Evolutionary conservation across 1,140 invertebrate species (phyloP).

Genomic region (Coboldia fuscipes): DNA sequence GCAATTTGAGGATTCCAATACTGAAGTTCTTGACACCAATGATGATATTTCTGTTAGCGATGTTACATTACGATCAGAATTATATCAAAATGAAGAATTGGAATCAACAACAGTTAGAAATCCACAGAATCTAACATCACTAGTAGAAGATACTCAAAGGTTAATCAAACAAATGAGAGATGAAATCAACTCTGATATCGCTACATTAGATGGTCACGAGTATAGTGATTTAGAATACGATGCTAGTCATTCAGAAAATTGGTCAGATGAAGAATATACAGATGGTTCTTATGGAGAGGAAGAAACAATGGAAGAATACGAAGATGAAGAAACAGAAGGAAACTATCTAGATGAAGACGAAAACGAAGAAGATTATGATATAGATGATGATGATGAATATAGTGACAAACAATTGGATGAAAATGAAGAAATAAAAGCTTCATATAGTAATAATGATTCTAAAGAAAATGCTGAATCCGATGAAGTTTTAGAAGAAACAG

Average conservation of each 20-base stretch:
- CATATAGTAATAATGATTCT: slow-evolving; percentile 4
- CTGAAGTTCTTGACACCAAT: not conserved
- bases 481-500: slow-evolving; percentile 13
- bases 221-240: slow-evolving; percentile 21
- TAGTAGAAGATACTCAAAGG: slow-evolving; percentile 31
- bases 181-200: slow-evolving; percentile 34
- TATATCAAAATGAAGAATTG: not conserved
- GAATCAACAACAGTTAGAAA: not conserved
- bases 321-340: slow-evolving; percentile 10
- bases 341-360: slow-evolving; percentile 13
- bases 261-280: slow-evolving; percentile 17
- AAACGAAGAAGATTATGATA: slow-evolving; percentile 13
- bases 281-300: slow-evolving; percentile 16
- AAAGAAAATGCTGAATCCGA: slow-evolving; percentile 9
- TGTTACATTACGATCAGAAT: not conserved
- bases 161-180: slow-evolving; percentile 36
- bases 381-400: slow-evolving; percentile 11
- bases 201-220: slow-evolving; percentile 25
- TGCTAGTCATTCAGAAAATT: slow-evolving; percentile 24
- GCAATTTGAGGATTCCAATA: not conserved
- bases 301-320: slow-evolving; percentile 26
- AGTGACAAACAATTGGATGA: slow-evolving; percentile 12
- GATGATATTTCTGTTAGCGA: not conserved
- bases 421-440: slow-evolving; percentile 8
- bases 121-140: slow-evolving; percentile 26